Percentiles rank a stretch among this genome's conserved stretches.
These are phyloP conservation scores for Thyatira batis DNA, from an alignment of 2,888 invertebrate species.

Conservation along the genomic window DNA sequence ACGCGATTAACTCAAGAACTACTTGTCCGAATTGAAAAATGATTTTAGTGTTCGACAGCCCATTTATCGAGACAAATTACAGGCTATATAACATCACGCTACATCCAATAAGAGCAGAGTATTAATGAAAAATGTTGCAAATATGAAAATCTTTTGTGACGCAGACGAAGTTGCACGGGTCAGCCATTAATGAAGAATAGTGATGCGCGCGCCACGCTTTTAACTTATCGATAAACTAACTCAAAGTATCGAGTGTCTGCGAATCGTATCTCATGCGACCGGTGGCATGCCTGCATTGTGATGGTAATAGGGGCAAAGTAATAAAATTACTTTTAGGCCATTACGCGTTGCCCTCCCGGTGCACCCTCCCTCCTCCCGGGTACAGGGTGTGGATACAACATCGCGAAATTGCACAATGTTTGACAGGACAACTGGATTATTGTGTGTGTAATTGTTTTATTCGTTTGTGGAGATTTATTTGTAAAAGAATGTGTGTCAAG, in stretches of 20 bases:
- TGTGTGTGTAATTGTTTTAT: slow-evolving; percentile 72
- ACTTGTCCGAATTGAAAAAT: too few relatives aligned
- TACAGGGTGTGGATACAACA: slow-evolving; percentile 73
- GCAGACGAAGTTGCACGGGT: too few relatives aligned
- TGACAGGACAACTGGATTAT: slow-evolving; percentile 67
- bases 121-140: too few relatives aligned
- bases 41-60: too few relatives aligned
- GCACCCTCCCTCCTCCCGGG: slow-evolving; percentile 49
- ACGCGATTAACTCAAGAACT: too few relatives aligned
- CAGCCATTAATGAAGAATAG: slow-evolving; percentile 16
- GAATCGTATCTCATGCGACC: slow-evolving; percentile 72
- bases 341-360: slow-evolving; percentile 71
- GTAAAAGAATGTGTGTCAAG: too few relatives aligned
- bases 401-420: slow-evolving; percentile 64
- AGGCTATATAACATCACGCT: too few relatives aligned
- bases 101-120: too few relatives aligned
- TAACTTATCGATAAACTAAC: slow-evolving; percentile 17
- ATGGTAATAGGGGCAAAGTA: slow-evolving; percentile 82
- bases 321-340: slow-evolving; percentile 82
- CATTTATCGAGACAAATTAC: too few relatives aligned
- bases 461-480: slow-evolving; percentile 51
- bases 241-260: slow-evolving; percentile 50
- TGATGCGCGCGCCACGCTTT: slow-evolving; percentile 20
- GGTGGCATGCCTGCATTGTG: slow-evolving; percentile 78
- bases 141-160: too few relatives aligned